Evolutionary conservation across 2,113 vertebrate species (phyloP).

Genomic region (Progne subis): DNA sequence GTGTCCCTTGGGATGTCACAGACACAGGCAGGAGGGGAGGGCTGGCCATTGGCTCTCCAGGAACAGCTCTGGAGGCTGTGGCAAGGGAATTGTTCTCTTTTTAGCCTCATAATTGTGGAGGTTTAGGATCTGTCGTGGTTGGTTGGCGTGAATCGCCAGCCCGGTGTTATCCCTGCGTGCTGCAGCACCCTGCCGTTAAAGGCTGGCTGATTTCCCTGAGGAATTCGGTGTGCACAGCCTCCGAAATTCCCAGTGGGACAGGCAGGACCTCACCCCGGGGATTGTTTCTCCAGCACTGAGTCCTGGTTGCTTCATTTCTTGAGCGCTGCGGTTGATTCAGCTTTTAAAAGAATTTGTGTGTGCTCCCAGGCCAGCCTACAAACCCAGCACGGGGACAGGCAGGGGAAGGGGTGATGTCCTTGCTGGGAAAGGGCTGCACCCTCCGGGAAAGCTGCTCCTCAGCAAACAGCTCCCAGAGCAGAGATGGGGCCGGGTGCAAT

Average conservation of each 20-base stretch:
- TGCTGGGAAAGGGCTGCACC: neutral
- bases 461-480: neutral
- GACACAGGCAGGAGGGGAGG: neutral
- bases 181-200: neutral
- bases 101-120: neutral
- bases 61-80: neutral
- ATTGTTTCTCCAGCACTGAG: neutral
- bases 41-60: neutral
- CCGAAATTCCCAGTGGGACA: accelerated
- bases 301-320: neutral
- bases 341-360: neutral
- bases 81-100: neutral
- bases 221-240: neutral
- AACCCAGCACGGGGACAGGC: accelerated
- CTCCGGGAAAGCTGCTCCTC: neutral
- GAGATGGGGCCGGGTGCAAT: neutral
- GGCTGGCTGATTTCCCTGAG: neutral
- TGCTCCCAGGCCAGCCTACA: neutral
- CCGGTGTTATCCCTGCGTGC: neutral
- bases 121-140: neutral
- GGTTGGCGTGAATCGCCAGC: neutral
- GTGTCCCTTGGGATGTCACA: neutral
- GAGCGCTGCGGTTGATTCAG: neutral
- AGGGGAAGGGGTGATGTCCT: neutral
- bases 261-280: accelerated